Base-by-base conservation (phyloP, 2,888 invertebrate genomes). In the Oxyteleia sp. region DNA sequence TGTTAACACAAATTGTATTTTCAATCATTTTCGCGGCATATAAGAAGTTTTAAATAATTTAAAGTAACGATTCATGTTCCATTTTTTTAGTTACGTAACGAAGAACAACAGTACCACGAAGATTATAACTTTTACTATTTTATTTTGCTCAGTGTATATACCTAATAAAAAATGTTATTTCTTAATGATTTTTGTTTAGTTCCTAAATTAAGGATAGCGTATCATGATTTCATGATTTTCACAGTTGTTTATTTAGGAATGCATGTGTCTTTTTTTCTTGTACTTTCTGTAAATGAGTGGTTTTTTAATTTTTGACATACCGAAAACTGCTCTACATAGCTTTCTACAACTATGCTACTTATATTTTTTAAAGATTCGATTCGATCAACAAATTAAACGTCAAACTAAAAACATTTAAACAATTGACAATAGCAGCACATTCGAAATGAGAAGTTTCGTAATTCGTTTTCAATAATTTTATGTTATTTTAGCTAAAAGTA, bases 221-320 rank as follows among this genome's bases (percentile, higher is more conserved):
- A n/a, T n/a, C n/a, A n/a, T n/a, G n/a, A 53, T 53, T 32, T 53
- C 53, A 53, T 29, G 53, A 53, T 53, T 53, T 32, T 53, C n/a
- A 38, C 38, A 38, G 38, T 38, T 38, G 2, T 38, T 38, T 4
- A 38, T 4, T 38, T n/a, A 38, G 38, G 10, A n/a, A n/a, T 38
- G 8, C 38, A 38, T 38, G 10, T 38, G 4, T 38, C 38, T 4
- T 38, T 38, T 38, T 38, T 32, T 8, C 5, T 38, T 10, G 38
- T 10, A 8, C 38, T 8, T 38, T 38, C 8, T n/a, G 38, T 38
- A 38, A 38, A 38, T 38, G 38, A 38, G 38, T 38, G 38, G 2
- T 38, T 38, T n/a, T 38, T 38, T n/a, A n/a, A 23, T 23, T 38
- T 38, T 38, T 38, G 10, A n/a, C 38, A 38, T 38, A 10, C 10